A percentile compares a stretch with the other conserved stretches of the same genome.
Conservation (phyloP, 2,797 vertebrate genomes). For the Morus bassanus region DNA sequence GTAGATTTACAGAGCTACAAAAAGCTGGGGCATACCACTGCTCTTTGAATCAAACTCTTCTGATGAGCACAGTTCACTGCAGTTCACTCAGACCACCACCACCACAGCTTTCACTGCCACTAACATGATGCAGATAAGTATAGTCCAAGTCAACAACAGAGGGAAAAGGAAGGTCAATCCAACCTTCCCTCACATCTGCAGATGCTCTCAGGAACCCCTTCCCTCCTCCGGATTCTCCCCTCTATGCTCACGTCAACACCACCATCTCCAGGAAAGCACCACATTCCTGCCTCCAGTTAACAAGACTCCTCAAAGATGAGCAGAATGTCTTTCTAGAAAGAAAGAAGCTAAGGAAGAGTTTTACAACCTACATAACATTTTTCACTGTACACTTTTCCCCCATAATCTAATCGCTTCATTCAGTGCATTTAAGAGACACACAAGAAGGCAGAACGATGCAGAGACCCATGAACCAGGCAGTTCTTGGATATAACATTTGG, state of each 20-base stretch:
- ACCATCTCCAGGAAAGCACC: background rate
- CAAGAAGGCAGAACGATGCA: background rate
- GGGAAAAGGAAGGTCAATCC: background rate
- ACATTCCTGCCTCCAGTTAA: background rate
- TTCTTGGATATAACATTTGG: background rate
- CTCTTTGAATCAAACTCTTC: background rate
- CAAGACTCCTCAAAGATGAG: background rate
- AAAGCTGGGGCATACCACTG: background rate
- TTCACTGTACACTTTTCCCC: background rate
- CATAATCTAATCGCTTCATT: background rate
- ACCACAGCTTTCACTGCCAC: background rate
- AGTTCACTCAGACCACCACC: background rate
- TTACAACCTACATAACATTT: background rate
- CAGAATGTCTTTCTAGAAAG: background rate
- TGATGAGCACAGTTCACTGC: background rate
- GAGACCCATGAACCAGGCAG: background rate
- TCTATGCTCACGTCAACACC: background rate
- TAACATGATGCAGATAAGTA: rapidly evolving
- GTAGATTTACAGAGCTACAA: background rate
- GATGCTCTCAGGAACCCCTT: background rate
- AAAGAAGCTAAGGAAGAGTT: background rate
- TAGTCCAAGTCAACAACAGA: background rate
- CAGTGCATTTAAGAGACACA: background rate
- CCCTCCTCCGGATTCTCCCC: background rate
- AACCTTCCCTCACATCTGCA: background rate